Percentiles rank a stretch among this genome's conserved stretches.
Evolutionary conservation across 2,888 invertebrate genomes (phyloP).

Genomic region (Oligia strigilis): DNA sequence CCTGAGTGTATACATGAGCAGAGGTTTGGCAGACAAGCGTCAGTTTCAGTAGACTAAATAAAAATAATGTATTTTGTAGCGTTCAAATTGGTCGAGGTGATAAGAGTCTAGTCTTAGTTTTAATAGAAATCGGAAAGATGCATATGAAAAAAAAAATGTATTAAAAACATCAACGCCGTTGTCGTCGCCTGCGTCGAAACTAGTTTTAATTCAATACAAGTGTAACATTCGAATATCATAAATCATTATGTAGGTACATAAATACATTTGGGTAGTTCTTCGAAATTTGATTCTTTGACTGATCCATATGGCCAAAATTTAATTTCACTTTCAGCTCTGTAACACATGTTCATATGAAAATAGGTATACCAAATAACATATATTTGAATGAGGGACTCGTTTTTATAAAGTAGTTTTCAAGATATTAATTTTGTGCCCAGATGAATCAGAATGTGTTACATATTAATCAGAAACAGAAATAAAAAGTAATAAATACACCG

Average conservation of each 20-base stretch:
- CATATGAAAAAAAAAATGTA: neutral
- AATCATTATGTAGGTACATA: slow-evolving; percentile 58
- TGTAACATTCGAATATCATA: slow-evolving; percentile 47
- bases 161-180: slow-evolving; percentile 1
- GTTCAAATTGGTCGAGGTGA: neutral
- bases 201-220: slow-evolving; percentile 40
- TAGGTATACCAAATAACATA: too few relatives aligned
- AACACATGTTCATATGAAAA: too few relatives aligned
- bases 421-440: too few relatives aligned
- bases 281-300: too few relatives aligned
- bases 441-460: too few relatives aligned
- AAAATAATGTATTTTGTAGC: neutral
- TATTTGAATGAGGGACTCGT: too few relatives aligned
- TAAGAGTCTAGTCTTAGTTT: slow-evolving; percentile 3
- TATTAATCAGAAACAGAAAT: too few relatives aligned
- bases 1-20: neutral
- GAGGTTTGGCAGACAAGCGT: neutral
- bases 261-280: too few relatives aligned
- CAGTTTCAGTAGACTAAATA: slow-evolving; percentile 13
- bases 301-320: too few relatives aligned
- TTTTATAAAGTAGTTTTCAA: too few relatives aligned
- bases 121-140: slow-evolving; percentile 10
- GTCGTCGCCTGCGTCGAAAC: slow-evolving; percentile 32
- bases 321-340: too few relatives aligned
- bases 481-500: too few relatives aligned